These are phyloP conservation scores for Anas capensis DNA, from an alignment of 2,797 vertebrate species.

Conservation along the genomic window DNA sequence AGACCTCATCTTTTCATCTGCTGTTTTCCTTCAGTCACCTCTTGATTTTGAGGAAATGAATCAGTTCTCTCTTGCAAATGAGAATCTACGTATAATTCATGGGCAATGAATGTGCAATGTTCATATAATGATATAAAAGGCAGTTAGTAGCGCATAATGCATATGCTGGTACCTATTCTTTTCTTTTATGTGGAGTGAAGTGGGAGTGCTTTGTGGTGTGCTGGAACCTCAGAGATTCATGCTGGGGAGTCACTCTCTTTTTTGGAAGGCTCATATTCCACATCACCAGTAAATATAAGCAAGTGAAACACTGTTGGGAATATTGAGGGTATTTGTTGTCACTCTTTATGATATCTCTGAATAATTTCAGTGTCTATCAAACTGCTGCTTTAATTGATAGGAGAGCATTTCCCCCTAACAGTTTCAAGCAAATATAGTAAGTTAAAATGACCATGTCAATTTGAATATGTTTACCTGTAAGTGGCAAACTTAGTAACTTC, in stretches of 20 bases:
- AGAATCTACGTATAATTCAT: neutral
- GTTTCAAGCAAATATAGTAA: neutral
- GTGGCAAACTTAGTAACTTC: constrained; percentile 71
- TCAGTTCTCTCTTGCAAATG: neutral
- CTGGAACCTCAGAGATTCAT: neutral
- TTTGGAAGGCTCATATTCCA: neutral
- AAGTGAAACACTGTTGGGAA: neutral
- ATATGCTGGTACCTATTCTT: neutral
- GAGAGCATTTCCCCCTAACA: constrained; percentile 16
- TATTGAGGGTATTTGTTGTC: neutral
- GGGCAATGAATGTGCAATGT: constrained; percentile 20
- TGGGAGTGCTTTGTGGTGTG: neutral
- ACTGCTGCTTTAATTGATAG: constrained; percentile 49
- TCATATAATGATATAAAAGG: constrained; percentile 15
- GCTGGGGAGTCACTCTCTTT: neutral
- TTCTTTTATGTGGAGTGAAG: constrained; percentile 25
- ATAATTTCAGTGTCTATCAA: constrained; percentile 46
- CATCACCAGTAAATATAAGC: neutral
- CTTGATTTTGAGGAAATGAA: neutral
- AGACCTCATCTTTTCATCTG: neutral
- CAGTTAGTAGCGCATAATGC: constrained; percentile 39
- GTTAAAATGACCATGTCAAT: constrained; percentile 25
- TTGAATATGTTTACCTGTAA: constrained; percentile 52
- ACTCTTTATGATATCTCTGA: neutral
- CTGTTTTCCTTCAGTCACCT: neutral